Evolutionary conservation across 2,113 vertebrate species (phyloP).

Genomic region (Oophaga pumilio): DNA sequence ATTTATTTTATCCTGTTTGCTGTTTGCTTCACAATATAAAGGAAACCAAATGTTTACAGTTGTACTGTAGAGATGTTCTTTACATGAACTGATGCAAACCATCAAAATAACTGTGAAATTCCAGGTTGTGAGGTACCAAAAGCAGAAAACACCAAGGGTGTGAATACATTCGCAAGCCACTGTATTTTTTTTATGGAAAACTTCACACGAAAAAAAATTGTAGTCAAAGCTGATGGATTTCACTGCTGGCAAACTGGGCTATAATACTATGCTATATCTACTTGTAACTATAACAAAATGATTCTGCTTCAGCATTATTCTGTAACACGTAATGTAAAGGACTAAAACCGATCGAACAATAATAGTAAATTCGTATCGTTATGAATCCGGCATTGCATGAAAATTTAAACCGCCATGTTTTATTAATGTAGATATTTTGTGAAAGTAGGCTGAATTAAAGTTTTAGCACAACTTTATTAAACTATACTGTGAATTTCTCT

Average conservation of each 20-base stretch:
- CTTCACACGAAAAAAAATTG: no score
- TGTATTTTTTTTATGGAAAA: no score
- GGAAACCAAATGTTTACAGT: no score
- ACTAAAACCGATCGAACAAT: not conserved
- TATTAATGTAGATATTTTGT: slow-evolving; percentile 25
- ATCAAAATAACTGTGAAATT: no score
- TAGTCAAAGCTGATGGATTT: not conserved
- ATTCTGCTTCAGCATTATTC: not conserved
- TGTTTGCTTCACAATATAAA: no score
- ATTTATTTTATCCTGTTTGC: no score
- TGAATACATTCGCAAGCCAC: no score
- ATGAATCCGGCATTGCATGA: slow-evolving; percentile 18
- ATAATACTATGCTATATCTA: not conserved
- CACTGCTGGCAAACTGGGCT: not conserved
- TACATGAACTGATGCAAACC: no score
- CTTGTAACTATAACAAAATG: not conserved
- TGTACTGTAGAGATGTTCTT: no score
- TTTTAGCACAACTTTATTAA: not conserved
- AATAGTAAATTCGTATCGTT: not conserved
- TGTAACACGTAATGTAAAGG: not conserved
- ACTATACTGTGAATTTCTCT: not conserved
- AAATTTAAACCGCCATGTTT: slow-evolving; percentile 4
- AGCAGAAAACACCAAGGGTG: no score
- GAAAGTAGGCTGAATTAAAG: slow-evolving; percentile 19
- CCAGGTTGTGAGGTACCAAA: no score